Base-by-base conservation (phyloP, 1,140 invertebrate genomes). In the Bombyx mandarina region DNA sequence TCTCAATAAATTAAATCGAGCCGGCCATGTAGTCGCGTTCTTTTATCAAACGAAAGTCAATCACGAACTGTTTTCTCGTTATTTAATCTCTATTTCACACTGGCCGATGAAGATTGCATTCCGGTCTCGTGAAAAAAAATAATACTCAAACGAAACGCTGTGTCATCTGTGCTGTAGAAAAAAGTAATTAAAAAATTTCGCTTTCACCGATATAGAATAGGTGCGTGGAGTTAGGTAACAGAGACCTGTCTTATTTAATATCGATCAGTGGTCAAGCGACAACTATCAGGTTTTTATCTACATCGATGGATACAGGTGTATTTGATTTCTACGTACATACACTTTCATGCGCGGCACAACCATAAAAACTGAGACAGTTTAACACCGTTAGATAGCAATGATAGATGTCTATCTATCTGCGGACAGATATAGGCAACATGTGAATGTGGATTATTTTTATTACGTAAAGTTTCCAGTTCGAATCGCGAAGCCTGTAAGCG, bases 111-210 rank as follows among this genome's bases (percentile, higher is more conserved):
- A 63, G 64, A 78, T 77, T 72, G 69, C 55, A 63, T 68, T 73
- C 62, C 51, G 54, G 42, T 47, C 58, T 22, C 26, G 22, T 48
- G 55, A 58, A 63, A 35, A 50, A 56, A 58, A 60, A 71, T 72
- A 73, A 72, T 55, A 52, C 52, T 59, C 57, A 63, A 62, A 58
- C 53, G 64, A 75, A 79, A 57, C 63, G 79, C 81, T 72, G 66
- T 81, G 73, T 86, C 83, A 86, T 84, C 76, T 76, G 61, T 86
- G 75, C 77, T 75, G 75, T 73, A 74, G 69, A 79, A 73, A 75
- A 81, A 77, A 77, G 79, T 75, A 77, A 85, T 82, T 79, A 79
- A 84, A 65, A 80, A 69, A 73, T 75, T 82, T 83, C 77, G 73
- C 83, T 86, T 86, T 86, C 83, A 85, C 83, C 82, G 62, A 49